Evolutionary conservation across 2,888 invertebrate species (phyloP).

Genomic region (Andrena dorsata): DNA sequence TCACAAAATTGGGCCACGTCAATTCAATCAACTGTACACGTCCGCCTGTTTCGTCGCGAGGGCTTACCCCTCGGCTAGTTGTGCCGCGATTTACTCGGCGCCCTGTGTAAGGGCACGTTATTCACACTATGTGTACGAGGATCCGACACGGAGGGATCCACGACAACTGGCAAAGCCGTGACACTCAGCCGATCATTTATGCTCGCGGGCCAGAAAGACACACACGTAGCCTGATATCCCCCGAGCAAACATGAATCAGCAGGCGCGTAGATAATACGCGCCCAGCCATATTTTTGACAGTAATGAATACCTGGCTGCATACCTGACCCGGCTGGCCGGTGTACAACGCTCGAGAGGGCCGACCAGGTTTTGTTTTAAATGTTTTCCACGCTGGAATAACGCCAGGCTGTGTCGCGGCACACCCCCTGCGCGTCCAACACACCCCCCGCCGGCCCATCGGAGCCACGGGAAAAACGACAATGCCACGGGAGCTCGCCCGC

Average conservation of each 20-base stretch:
- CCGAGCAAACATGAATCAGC: slow-evolving; percentile 64
- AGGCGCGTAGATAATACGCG: slow-evolving; percentile 59
- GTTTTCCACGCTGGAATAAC: slow-evolving; percentile 74
- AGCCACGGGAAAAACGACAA: slow-evolving; percentile 57
- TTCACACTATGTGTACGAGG: too few species aligned
- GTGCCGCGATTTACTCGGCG: too few species aligned
- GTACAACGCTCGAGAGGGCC: slow-evolving; percentile 54
- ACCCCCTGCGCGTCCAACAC: slow-evolving; percentile 29
- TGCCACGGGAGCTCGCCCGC: slow-evolving; percentile 37
- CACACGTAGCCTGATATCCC: slow-evolving; percentile 3
- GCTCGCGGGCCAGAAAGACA: background rate
- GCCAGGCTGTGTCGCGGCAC: slow-evolving; percentile 63
- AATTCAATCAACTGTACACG: too few species aligned
- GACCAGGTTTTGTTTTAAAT: slow-evolving; percentile 71
- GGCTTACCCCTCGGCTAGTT: too few species aligned
- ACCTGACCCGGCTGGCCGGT: slow-evolving; percentile 36
- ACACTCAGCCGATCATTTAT: background rate
- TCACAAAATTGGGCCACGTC: too few species aligned
- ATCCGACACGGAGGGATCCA: too few species aligned
- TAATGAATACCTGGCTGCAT: slow-evolving; percentile 70
- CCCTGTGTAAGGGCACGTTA: too few species aligned
- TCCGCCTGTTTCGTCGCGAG: too few species aligned
- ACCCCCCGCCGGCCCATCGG: slow-evolving; percentile 48
- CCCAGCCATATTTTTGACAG: slow-evolving; percentile 68
- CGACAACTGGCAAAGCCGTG: background rate